Evolutionary conservation across 2,888 invertebrate genomes (phyloP).

Genomic region (Drosophila setosimentum): DNA sequence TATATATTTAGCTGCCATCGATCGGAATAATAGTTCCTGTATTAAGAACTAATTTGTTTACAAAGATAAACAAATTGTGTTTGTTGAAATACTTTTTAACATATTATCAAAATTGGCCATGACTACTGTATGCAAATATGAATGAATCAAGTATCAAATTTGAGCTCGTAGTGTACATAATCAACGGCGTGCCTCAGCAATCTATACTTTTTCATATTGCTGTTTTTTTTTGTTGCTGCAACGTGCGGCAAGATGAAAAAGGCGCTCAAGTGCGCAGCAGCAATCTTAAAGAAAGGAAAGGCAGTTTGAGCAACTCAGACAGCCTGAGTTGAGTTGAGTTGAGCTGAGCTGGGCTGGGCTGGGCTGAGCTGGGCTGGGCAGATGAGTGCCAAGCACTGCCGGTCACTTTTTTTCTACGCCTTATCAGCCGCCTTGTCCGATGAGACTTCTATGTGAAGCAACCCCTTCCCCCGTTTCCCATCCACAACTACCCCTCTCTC

Average conservation of each 20-base stretch:
- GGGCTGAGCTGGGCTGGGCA: not conserved
- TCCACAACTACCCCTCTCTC: not conserved
- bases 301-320: constrained; percentile 37
- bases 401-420: constrained; percentile 57
- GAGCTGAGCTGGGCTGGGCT: not conserved
- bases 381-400: constrained; percentile 67
- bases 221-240: constrained; percentile 24
- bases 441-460: constrained; percentile 21
- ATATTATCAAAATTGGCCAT: not conserved
- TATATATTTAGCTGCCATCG: no score
- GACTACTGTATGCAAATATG: not conserved
- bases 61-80: no score
- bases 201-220: no score
- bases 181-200: not conserved
- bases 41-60: no score
- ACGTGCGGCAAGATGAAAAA: constrained; percentile 56
- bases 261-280: constrained; percentile 56
- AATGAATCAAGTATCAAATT: not conserved
- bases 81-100: not conserved
- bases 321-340: not conserved
- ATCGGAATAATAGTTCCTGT: no score
- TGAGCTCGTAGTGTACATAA: not conserved
- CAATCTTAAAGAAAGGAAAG: constrained; percentile 21
- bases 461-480: not conserved
- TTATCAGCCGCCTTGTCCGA: constrained; percentile 52